Evolutionary conservation across 2,113 vertebrate species (phyloP), one percentile per base, ranked within the genome.

Genomic region (Girardinichthys multiradiatus): DNA sequence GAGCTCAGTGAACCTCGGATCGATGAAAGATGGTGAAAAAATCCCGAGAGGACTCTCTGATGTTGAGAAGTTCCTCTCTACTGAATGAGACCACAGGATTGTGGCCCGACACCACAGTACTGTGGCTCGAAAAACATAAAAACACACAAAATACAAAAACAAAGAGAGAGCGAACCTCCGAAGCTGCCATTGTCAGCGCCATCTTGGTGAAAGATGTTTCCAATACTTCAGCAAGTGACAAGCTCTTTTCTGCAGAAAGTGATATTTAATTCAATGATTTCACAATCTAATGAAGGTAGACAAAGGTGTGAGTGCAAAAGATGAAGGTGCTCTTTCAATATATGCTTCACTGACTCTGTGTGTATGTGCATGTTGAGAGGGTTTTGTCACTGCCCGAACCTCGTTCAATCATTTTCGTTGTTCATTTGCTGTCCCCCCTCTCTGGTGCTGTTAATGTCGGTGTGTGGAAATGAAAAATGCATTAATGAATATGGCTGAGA

Each of bases 391-490:
- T 42, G 63, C 76, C 74, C 42, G 10, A 64, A 72, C 57, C 29
- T 10, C 2, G 4, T 72, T 75, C 68, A 35, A 54, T 62, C 82
- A 77, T 72, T 70, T 78, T 42, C 66, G 31, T 0, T 77, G 60
- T 69, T 74, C 76, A 76, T 77, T 78, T 63, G 35, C 70, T 39
- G 60, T 21, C 79, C 39, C 66, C 66, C 13, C 54, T 27, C 27
- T 76, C 74, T 35, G 27, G 31, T 39, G n/a, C 60, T 79, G 67
- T 76, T 81, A 81, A 84, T 76, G 78, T 77, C 72, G 48, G 21
- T 68, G 77, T 72, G 83, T 81, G 31, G 62, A 63, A 84, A 83
- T 82, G 76, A 86, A 82, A 86, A 85, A 76, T 83, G 78, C 74
- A 80, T 76, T 84, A 85, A 72, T 73, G 83, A 90, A 83, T 84